Percentiles rank a stretch among this genome's conserved stretches.
Conservation (phyloP, 1,140 invertebrate species). For the Saccostrea echinata region DNA sequence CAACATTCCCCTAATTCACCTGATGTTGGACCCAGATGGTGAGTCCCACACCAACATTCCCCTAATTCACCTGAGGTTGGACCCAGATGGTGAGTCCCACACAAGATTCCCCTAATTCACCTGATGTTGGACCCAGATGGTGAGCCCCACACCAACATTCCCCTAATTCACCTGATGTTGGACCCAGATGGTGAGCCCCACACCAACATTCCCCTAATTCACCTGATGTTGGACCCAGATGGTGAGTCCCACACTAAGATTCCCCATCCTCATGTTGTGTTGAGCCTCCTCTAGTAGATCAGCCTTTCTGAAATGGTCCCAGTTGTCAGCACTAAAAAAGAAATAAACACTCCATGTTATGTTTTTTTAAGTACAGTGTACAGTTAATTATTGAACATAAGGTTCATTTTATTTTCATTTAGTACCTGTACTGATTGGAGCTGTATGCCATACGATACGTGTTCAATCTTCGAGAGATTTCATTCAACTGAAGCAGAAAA, state of each 20-base stretch:
- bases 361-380: too few species aligned
- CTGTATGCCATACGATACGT: slow-evolving; percentile 68
- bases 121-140: too few species aligned
- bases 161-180: too few species aligned
- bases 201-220: background rate
- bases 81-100: too few species aligned
- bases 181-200: too few species aligned
- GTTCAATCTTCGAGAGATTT: slow-evolving; percentile 64
- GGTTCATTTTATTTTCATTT: slow-evolving; percentile 1
- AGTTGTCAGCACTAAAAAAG: slow-evolving; percentile 66
- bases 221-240: slow-evolving; percentile 61
- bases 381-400: too few species aligned
- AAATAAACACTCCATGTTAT: background rate
- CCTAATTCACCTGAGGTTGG: slow-evolving; percentile 48
- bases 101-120: too few species aligned
- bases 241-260: too few species aligned
- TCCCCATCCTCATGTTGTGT: slow-evolving; percentile 45
- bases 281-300: slow-evolving; percentile 62
- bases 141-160: too few species aligned
- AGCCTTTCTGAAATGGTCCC: slow-evolving; percentile 67
- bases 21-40: too few species aligned
- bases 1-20: too few species aligned
- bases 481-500: slow-evolving; percentile 60
- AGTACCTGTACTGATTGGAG: slow-evolving; percentile 64
- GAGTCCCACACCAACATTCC: too few species aligned